Evolutionary conservation across 2,888 invertebrate species (phyloP), one percentile per base, ranked within the genome.

Genomic region (Congeria kusceri): DNA sequence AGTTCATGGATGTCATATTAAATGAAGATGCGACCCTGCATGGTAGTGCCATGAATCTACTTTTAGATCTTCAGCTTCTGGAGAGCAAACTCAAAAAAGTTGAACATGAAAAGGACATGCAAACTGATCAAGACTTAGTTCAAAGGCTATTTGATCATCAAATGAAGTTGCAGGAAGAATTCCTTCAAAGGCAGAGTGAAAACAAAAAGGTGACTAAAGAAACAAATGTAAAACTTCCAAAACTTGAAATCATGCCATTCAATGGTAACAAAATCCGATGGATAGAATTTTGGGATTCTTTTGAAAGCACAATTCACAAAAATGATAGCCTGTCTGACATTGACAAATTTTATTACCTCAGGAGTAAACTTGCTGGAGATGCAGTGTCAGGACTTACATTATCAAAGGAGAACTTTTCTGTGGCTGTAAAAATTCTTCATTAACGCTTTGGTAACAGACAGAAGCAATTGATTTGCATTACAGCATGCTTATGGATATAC

Each of bases 291-390:
- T 68, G 68, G 73, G 64, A 73, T 44, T 62, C 62, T 13, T 79
- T 79, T 58, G 79, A 74, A 44, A 66, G 57, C 13, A n/a, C 74
- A 18, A 62, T 79, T 15, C 69, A 79, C 39, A 70, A 67, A 3
- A 79, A 70, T 47, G 27, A 20, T n/a, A 56, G 20, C 15, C 53
- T 79, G 13, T 62, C 57, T 4, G 20, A 69, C 9, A 62, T 79
- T 23, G 79, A 79, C 25, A 79, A 69, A 53, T 79, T 79, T 18
- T 74, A 62, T 67, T 79, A 79, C 27, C 53, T 79, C 57, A 32
- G 39, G 28, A 63, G 66, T 46, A 79, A 67, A 74, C 39, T 79
- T 1, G 27, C 15, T 11, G 66, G 66, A 44, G 71, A 71, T 20
- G 69, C 69, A 29, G 44, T 28, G 29, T 53, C 75, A 11, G 75